These are phyloP conservation scores for Sparidentex hasta DNA, from an alignment of 2,797 vertebrate species.

Conservation along the genomic window DNA sequence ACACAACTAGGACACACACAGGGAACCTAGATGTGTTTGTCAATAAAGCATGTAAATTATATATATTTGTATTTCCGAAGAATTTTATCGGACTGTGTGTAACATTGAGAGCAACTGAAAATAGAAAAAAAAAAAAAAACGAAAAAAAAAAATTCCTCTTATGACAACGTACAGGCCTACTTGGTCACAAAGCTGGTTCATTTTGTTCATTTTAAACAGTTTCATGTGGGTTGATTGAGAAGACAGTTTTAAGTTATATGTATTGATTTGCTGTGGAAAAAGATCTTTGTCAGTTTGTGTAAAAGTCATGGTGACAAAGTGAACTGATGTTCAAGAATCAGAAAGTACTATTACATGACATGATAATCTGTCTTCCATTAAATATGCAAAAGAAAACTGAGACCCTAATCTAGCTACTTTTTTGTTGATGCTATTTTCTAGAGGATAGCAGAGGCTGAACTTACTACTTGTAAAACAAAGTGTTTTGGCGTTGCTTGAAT, in stretches of 20 bases:
- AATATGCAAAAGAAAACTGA: not conserved
- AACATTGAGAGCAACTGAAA: not conserved
- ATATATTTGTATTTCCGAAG: not conserved
- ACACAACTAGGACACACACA: not conserved
- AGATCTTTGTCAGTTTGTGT: not conserved
- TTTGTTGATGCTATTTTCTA: too few species aligned
- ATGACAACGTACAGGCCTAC: too few species aligned
- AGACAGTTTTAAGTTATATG: not conserved
- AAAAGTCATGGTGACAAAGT: not conserved
- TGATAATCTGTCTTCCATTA: not conserved
- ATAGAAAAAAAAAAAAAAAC: too few species aligned
- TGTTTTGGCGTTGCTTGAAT: too few species aligned
- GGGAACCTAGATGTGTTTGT: not conserved
- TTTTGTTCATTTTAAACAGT: not conserved
- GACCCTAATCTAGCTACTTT: too few species aligned
- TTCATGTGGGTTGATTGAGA: not conserved
- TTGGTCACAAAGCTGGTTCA: not conserved
- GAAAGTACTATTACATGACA: not conserved
- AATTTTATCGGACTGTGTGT: not conserved
- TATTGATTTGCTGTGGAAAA: not conserved
- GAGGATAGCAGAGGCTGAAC: too few species aligned
- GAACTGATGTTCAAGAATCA: not conserved
- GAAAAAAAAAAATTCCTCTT: not conserved
- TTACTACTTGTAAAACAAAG: too few species aligned
- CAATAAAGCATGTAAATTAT: slow-evolving; percentile 7